These are phyloP conservation scores for Drosophila virilis DNA, from an alignment of 1,140 invertebrate species.

Conservation along the genomic window DNA sequence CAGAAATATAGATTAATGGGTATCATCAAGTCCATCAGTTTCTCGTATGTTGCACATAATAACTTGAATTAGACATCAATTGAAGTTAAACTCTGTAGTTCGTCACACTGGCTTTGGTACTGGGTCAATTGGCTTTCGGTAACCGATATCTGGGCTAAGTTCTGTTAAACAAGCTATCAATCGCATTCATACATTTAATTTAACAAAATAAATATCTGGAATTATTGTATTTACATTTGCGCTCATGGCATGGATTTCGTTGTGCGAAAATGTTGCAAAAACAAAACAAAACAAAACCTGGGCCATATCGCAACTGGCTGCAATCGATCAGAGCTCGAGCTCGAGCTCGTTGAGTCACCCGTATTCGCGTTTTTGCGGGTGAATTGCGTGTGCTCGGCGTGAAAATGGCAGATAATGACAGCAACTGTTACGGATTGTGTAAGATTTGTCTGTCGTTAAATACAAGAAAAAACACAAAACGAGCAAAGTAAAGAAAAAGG, in stretches of 20 bases:
- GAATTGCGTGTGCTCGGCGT: conserved; percentile 25
- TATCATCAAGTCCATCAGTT: not conserved
- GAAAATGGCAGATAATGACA: conserved; percentile 46
- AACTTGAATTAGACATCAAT: conserved; percentile 1
- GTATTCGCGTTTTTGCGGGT: conserved; percentile 4
- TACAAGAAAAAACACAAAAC: not conserved
- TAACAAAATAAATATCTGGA: not conserved
- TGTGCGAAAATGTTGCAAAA: conserved; percentile 9
- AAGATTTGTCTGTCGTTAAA: conserved; percentile 24
- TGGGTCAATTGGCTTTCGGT: not conserved
- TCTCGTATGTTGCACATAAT: conserved; percentile 1
- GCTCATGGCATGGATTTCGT: conserved; percentile 1
- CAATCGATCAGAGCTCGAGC: conserved; percentile 18
- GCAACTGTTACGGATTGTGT: conserved; percentile 22
- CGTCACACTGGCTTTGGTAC: conserved; percentile 1
- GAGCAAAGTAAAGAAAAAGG: not conserved
- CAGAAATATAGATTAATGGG: not conserved
- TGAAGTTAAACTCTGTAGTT: conserved; percentile 2
- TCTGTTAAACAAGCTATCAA: not conserved
- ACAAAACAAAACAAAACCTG: not conserved
- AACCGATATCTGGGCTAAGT: not conserved
- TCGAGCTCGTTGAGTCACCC: conserved; percentile 18
- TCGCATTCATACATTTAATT: not conserved
- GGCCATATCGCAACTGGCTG: not conserved
- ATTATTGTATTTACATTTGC: not conserved